These are phyloP conservation scores for Phataginus tetradactyla DNA, from an alignment of 2,797 vertebrate species.

Conservation along the genomic window DNA sequence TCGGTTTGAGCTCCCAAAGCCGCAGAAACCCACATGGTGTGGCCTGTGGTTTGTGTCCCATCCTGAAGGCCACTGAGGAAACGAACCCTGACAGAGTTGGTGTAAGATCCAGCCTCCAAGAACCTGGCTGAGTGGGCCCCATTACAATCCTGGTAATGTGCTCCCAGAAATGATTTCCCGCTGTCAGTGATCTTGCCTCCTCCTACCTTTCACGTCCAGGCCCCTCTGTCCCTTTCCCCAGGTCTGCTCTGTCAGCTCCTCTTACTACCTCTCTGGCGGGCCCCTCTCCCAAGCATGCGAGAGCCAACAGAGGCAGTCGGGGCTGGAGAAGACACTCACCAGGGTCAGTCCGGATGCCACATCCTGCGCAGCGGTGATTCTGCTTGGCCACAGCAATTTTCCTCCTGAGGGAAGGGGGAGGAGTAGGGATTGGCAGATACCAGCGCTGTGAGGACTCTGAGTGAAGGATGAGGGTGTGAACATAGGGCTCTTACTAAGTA, in stretches of 20 bases:
- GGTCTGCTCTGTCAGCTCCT: background rate
- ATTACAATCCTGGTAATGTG: background rate
- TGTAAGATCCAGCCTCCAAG: background rate
- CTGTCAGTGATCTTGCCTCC: background rate
- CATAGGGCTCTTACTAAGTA: background rate
- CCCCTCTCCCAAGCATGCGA: background rate
- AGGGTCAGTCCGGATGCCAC: conserved; percentile 95
- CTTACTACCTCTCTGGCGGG: background rate
- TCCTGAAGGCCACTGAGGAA: background rate
- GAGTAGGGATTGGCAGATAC: background rate
- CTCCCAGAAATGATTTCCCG: background rate
- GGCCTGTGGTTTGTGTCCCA: background rate
- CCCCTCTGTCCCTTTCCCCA: background rate
- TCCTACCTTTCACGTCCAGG: background rate
- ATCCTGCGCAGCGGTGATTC: conserved; percentile 98
- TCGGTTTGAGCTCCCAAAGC: background rate
- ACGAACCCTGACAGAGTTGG: background rate
- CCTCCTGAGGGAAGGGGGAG: conserved; percentile 87
- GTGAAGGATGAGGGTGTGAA: background rate
- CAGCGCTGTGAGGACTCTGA: background rate
- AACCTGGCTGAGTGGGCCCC: background rate
- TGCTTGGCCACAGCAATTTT: conserved; percentile 96
- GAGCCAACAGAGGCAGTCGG: background rate
- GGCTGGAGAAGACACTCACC: conserved; percentile 86
- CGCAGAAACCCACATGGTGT: background rate